Base-by-base conservation (phyloP, 2,113 vertebrate genomes). In the Paedocypris sp. region DNA sequence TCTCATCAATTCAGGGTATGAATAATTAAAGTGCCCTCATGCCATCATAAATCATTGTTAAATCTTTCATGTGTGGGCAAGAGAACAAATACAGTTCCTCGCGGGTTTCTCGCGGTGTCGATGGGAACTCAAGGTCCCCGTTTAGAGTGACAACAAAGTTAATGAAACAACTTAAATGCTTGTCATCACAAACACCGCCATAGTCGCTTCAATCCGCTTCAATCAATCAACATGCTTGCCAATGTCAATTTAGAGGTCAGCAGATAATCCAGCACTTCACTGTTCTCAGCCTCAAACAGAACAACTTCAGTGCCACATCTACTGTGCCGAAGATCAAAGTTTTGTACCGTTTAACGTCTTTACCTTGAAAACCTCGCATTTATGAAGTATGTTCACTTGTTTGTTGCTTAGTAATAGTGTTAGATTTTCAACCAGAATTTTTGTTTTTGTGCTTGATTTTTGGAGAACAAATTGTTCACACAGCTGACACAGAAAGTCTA, bases 81-180 rank as follows among this genome's bases (percentile, higher is more conserved):
- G 6, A 25, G 20, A 38, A 9, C 13, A 15, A 25, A 48, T 15
- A 11, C 0, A 23, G 22, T 36, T 52, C 2, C 13, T 9, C 4
- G 15, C 19, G n/a, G n/a, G n/a, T 25, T 15, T n/a, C 3, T 13
- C 3, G 20, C n/a, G 31, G 29, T 9, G 2, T 4, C 25, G 29
- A 29, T 28, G 29, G 29, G 7, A 11, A 48, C 26, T 29, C 18
- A 7, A 48, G 29, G 46, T 7, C 46, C 25, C 4, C 29, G 15
- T 29, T 18, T 26, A 7, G 41, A 22, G 41, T 13, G 49, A 9
- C 32, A 53, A 23, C 33, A 36, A 38, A 2, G n/a, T 7, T 38
- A 38, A 53, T 53, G 33, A 38, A 38, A 53, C 50, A 31, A 25
- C 33, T 53, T 38, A 25, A 25, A 53, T 52, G 49, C 31, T 22